These are phyloP conservation scores for Neolamprologus hecqui DNA, from an alignment of 2,113 vertebrate species.

Conservation along the genomic window DNA sequence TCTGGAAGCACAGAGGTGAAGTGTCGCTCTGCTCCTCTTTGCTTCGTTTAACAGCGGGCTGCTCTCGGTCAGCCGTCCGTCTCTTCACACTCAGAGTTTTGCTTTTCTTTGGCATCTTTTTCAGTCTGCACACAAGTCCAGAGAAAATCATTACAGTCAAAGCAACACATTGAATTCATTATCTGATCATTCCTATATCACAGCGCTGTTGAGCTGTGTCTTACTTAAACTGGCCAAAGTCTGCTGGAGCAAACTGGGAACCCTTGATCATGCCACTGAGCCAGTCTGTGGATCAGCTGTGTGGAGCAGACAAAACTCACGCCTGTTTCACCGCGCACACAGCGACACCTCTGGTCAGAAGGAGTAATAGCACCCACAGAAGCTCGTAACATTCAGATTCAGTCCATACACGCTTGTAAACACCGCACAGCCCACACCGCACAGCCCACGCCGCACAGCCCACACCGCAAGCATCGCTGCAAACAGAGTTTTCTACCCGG, in stretches of 20 bases:
- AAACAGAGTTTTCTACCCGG: not conserved
- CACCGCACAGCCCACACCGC: not conserved
- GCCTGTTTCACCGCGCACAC: not conserved
- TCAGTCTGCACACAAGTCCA: not conserved
- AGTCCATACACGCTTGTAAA: not conserved
- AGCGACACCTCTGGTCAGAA: not conserved
- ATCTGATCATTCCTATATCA: not conserved
- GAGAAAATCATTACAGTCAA: accelerated
- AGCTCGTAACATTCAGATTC: not conserved
- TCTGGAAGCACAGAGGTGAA: not conserved
- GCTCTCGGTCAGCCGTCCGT: accelerated
- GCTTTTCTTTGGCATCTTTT: not conserved
- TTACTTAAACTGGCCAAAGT: not conserved
- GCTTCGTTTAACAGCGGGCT: not conserved
- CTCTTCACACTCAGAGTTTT: not conserved
- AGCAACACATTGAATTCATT: not conserved
- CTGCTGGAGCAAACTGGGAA: not conserved
- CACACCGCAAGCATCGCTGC: not conserved
- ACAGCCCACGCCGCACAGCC: not conserved
- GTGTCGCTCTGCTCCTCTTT: not conserved
- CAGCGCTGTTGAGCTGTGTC: not conserved
- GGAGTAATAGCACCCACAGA: not conserved
- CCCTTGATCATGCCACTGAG: accelerated
- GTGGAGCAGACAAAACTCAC: not conserved
- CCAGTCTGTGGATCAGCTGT: not conserved